phyloP scores from a whole-genome alignment of 2,797 vertebrate species.

The Babyrousa celebensis region DNA sequence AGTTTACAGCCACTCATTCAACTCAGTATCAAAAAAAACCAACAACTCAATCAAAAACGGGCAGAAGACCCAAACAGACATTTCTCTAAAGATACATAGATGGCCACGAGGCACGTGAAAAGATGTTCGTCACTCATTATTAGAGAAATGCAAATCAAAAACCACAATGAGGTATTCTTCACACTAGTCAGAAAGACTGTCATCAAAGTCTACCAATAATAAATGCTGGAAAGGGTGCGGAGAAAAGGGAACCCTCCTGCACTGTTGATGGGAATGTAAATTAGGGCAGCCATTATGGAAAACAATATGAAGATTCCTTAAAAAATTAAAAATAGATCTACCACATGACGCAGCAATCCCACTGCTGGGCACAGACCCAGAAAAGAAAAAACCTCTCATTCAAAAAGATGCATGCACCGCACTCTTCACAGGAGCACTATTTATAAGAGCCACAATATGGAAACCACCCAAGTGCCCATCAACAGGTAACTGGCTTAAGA shows the following conservation, averaged over 20 bases:
- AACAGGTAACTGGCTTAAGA: neutral
- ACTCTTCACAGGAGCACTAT: neutral
- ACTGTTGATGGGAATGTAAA: neutral
- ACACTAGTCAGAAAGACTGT: neutral
- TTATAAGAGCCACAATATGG: neutral
- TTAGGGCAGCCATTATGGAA: neutral
- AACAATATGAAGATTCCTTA: neutral
- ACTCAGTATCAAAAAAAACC: too few species aligned
- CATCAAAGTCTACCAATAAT: neutral
- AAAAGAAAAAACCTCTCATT: neutral
- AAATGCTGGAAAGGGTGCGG: neutral
- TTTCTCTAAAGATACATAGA: neutral
- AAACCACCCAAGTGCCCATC: neutral
- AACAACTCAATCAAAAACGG: neutral
- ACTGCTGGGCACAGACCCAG: neutral
- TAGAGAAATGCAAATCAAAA: neutral
- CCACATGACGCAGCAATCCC: neutral
- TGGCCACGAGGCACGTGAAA: neutral
- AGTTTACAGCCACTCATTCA: too few species aligned
- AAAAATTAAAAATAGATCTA: neutral
- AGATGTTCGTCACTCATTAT: neutral
- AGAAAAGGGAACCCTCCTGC: neutral
- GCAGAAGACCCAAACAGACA: neutral
- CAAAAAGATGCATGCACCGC: neutral
- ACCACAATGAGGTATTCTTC: neutral